A percentile compares a stretch with the other conserved stretches of the same genome.
phyloP scores from a whole-genome alignment of 2,113 vertebrate species.

The Saguinus imperator region DNA sequence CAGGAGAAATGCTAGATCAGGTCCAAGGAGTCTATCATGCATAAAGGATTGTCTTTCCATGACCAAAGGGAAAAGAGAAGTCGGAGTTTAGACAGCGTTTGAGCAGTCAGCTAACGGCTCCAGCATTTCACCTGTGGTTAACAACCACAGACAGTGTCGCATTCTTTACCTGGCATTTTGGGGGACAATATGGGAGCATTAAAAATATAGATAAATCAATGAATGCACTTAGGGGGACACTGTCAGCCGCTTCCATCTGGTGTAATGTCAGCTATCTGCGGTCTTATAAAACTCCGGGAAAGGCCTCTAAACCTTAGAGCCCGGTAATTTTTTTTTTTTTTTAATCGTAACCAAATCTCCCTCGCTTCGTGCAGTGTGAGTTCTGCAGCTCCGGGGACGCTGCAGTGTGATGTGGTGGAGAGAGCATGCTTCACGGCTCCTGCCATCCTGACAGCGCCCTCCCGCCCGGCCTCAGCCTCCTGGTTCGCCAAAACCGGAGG shows the following conservation, averaged over 20 bases:
- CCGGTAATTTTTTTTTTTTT: background rate
- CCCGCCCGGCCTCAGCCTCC: background rate
- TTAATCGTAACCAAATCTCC: background rate
- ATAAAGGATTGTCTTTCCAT: background rate
- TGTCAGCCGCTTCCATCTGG: background rate
- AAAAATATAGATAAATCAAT: background rate
- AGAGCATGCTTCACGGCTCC: accelerated
- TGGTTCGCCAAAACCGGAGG: background rate
- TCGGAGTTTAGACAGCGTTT: background rate
- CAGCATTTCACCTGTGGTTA: background rate
- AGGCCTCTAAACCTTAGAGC: background rate
- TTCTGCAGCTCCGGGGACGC: background rate
- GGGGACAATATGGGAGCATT: background rate
- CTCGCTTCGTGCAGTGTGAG: background rate
- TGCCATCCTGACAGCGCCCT: background rate
- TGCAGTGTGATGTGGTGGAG: background rate
- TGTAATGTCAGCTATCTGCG: background rate
- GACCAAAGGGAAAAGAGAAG: constrained; percentile 22
- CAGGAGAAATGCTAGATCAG: background rate
- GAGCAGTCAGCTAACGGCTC: background rate
- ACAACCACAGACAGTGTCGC: background rate
- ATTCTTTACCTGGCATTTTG: background rate
- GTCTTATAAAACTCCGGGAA: constrained; percentile 39
- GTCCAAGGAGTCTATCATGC: background rate
- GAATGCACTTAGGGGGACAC: background rate